Percentiles rank a stretch among this genome's conserved stretches.
These are phyloP conservation scores for Holothuria leucospilota DNA, from an alignment of 53 echinoderm and acorn worm species.

Conservation along the genomic window DNA sequence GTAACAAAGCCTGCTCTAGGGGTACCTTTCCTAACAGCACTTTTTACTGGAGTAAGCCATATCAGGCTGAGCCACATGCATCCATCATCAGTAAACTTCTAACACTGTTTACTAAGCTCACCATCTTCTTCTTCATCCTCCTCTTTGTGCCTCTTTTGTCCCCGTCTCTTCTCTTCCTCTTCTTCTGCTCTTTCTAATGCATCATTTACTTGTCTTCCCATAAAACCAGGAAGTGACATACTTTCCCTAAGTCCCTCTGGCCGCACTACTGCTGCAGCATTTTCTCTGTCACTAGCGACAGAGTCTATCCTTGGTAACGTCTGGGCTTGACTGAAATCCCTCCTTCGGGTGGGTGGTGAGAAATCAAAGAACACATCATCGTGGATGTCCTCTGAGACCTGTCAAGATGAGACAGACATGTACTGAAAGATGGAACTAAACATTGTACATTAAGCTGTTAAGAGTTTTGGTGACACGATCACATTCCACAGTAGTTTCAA, in stretches of 20 bases:
- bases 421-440: conserved; percentile 6
- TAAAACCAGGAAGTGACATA: conserved; percentile 64
- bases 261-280: conserved; percentile 43
- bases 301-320: conserved; percentile 47
- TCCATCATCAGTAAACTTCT: neutral
- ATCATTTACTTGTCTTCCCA: conserved; percentile 28
- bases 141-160: neutral
- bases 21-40: too few relatives aligned
- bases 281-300: conserved; percentile 47
- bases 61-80: neutral
- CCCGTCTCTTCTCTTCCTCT: neutral
- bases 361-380: conserved; percentile 98
- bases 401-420: neutral
- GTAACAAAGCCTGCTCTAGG: too few relatives aligned
- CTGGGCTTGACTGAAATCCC: conserved; percentile 10
- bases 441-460: neutral
- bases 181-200: neutral
- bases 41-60: neutral
- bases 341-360: conserved; percentile 82
- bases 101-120: neutral
- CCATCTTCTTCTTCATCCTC: conserved; percentile 41
- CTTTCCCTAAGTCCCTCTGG: conserved; percentile 62
- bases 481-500: too few relatives aligned
- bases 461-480: too few relatives aligned
- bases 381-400: conserved; percentile 85